Conservation (phyloP, 2,797 vertebrate species). For the Tapera naevia region DNA sequence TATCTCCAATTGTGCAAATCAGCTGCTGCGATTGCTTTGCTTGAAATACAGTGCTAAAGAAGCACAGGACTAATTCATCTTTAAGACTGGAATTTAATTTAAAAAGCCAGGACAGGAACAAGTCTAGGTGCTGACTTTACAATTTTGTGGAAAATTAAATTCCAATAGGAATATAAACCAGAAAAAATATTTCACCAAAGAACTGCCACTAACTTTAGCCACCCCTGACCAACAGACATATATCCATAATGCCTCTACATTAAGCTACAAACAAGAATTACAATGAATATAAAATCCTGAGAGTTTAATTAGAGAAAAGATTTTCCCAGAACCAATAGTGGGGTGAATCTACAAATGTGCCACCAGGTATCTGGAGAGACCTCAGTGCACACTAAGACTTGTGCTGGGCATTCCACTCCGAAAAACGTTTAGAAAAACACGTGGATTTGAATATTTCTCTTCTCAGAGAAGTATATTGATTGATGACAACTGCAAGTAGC, state of each 20-base stretch:
- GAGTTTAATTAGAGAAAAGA: not conserved
- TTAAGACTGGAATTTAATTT: not conserved
- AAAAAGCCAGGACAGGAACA: not conserved
- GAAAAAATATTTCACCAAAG: not conserved
- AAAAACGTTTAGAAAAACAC: not conserved
- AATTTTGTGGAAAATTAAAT: accelerated
- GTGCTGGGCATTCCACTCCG: not conserved
- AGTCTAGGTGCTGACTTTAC: not conserved
- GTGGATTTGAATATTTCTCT: not conserved
- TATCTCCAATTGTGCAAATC: not conserved
- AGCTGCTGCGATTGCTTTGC: not conserved
- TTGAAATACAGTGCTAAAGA: not conserved
- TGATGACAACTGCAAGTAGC: not conserved
- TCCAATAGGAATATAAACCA: not conserved
- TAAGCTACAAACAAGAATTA: not conserved
- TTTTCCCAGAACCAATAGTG: not conserved
- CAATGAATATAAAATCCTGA: not conserved
- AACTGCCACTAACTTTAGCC: not conserved
- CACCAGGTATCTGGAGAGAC: not conserved
- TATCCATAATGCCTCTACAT: not conserved
- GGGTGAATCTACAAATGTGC: not conserved
- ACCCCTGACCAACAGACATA: not conserved
- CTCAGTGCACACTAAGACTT: accelerated
- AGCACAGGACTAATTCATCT: not conserved
- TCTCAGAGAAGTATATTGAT: not conserved